These are phyloP conservation scores for Poeciliopsis paucimaculata DNA, from an alignment of 2,797 vertebrate species.

Conservation along the genomic window DNA sequence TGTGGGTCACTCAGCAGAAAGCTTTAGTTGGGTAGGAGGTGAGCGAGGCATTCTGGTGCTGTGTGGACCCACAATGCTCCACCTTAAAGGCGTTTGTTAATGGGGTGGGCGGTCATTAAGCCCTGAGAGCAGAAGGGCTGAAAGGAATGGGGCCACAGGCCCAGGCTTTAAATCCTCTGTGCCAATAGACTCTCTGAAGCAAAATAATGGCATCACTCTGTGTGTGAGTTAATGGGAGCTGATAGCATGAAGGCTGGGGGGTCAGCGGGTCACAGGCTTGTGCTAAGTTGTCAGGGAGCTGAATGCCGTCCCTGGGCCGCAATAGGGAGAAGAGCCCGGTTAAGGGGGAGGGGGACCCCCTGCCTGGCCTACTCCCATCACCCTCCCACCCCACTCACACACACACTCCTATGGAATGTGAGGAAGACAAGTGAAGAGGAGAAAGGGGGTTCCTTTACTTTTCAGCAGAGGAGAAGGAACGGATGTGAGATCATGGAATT, in stretches of 20 bases:
- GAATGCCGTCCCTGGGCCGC: conserved; percentile 77
- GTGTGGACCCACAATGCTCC: conserved; percentile 68
- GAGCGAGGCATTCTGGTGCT: conserved; percentile 67
- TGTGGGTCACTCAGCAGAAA: conserved; percentile 69
- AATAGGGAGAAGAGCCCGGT: conserved; percentile 68
- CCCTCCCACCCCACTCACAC: conserved; percentile 47
- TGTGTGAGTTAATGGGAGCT: conserved; percentile 87
- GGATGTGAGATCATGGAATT: conserved; percentile 67
- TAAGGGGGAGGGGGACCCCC: conserved; percentile 71
- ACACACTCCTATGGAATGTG: conserved; percentile 73
- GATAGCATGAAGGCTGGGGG: conserved; percentile 87
- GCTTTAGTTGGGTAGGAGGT: conserved; percentile 59
- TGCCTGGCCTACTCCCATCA: conserved; percentile 63
- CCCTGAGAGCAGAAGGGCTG: conserved; percentile 81
- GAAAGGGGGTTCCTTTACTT: conserved; percentile 42
- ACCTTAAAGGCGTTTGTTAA: conserved; percentile 81
- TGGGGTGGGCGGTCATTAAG: conserved; percentile 78
- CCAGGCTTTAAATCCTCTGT: conserved; percentile 80
- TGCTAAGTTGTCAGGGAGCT: conserved; percentile 89
- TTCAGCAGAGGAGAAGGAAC: conserved; percentile 47
- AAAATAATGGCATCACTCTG: conserved; percentile 87
- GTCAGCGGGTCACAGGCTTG: conserved; percentile 83
- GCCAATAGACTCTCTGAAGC: conserved; percentile 85
- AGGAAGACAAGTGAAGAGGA: conserved; percentile 54
- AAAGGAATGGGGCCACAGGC: conserved; percentile 81